Percentiles rank a stretch among this genome's conserved stretches.
phyloP scores from a whole-genome alignment of 92 coral and sea anemone species.

The Micromussa lordhowensis region DNA sequence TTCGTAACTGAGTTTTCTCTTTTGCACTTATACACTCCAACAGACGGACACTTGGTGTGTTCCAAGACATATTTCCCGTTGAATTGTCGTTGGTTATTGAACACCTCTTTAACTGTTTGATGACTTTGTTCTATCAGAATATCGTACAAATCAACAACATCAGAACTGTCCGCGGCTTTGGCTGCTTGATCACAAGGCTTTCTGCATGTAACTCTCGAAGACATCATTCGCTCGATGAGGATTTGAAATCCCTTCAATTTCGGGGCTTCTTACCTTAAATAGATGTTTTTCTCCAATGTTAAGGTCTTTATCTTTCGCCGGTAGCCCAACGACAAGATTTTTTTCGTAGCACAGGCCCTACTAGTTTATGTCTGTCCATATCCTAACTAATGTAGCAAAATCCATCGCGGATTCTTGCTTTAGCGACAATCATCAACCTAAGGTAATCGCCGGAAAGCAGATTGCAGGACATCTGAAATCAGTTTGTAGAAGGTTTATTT shows the following conservation, averaged over 20 bases:
- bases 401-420: neutral
- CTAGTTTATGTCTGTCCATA: neutral
- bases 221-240: neutral
- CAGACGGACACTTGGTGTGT: conserved; percentile 1
- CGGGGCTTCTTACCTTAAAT: neutral
- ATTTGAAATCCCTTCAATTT: neutral
- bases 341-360: neutral
- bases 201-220: neutral
- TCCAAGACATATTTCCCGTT: neutral
- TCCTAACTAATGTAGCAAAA: conserved; percentile 11
- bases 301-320: neutral
- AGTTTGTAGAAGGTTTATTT: neutral
- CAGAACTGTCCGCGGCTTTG: neutral
- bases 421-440: neutral
- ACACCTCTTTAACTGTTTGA: neutral
- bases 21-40: neutral
- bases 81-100: neutral
- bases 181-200: neutral
- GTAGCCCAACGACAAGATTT: neutral
- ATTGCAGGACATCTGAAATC: neutral
- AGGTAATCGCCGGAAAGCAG: neutral
- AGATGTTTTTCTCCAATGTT: conserved; percentile 2
- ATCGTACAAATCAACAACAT: neutral
- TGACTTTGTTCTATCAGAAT: neutral
- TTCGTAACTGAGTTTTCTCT: neutral